These are phyloP conservation scores for Toxotes chatareus DNA, from an alignment of 2,113 vertebrate genomes.

Conservation along the genomic window DNA sequence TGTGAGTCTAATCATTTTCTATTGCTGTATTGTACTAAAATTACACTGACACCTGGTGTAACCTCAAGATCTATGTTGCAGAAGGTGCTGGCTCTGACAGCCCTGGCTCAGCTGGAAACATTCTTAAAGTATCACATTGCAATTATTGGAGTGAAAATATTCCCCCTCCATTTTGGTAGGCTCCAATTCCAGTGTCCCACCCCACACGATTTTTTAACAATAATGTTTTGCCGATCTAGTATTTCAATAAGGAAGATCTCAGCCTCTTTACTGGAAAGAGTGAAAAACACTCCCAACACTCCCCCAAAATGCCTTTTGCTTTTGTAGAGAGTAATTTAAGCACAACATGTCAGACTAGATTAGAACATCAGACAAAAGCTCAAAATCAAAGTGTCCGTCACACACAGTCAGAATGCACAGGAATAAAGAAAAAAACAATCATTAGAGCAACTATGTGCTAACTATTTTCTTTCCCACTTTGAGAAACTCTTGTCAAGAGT, in stretches of 20 bases:
- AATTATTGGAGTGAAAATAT: constrained; percentile 78
- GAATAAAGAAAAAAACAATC: background rate
- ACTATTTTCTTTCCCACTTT: constrained; percentile 2
- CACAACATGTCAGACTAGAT: background rate
- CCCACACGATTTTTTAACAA: constrained; percentile 72
- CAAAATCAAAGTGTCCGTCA: background rate
- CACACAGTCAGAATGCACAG: background rate
- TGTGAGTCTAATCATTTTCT: background rate
- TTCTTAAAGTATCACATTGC: constrained; percentile 77
- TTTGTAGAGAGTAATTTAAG: constrained; percentile 22
- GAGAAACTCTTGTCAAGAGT: constrained; percentile 3
- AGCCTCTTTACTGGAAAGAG: constrained; percentile 66
- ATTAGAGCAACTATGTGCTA: background rate
- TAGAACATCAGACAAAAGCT: background rate
- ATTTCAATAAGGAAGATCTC: constrained; percentile 74
- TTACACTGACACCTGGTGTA: constrained; percentile 3
- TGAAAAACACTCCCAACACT: constrained; percentile 44
- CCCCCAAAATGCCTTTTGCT: background rate
- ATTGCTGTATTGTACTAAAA: background rate
- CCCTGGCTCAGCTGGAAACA: constrained; percentile 72
- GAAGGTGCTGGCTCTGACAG: constrained; percentile 31
- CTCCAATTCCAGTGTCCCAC: constrained; percentile 60
- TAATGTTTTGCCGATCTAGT: constrained; percentile 78
- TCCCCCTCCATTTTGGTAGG: constrained; percentile 61
- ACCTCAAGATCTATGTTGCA: constrained; percentile 29